phyloP scores from a whole-genome alignment of 2,888 invertebrate genomes.

The Calliopum simillimum region DNA sequence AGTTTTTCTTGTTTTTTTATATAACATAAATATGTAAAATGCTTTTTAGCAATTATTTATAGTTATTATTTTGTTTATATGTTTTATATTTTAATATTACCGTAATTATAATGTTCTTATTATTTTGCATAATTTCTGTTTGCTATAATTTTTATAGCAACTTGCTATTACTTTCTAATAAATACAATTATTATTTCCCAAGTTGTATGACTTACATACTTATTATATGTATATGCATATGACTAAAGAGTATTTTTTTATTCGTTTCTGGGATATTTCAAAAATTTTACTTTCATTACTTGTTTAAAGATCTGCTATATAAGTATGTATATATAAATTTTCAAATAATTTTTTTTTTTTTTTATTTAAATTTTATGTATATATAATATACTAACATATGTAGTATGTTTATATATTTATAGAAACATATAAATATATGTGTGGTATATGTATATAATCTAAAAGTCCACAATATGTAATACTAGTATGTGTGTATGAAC shows the following conservation, averaged over 20 bases:
- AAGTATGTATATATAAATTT: background rate
- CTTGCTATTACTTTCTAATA: constrained; percentile 18
- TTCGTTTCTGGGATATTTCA: too few species aligned
- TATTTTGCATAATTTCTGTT: constrained; percentile 28
- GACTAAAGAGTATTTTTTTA: constrained; percentile 30
- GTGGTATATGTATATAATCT: constrained; percentile 6
- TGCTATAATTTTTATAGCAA: constrained; percentile 12
- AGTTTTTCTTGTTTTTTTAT: constrained; percentile 30
- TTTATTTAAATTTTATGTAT: constrained; percentile 7
- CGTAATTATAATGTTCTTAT: too few species aligned
- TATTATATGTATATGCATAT: constrained; percentile 25
- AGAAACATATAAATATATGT: background rate
- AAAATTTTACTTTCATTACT: too few species aligned
- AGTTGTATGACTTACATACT: constrained; percentile 10
- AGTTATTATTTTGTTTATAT: constrained; percentile 26
- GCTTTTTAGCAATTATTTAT: constrained; percentile 20
- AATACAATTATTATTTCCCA: constrained; percentile 30
- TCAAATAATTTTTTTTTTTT: background rate
- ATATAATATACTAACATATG: constrained; percentile 22
- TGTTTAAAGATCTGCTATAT: too few species aligned
- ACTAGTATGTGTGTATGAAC: constrained; percentile 21
- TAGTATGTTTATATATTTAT: constrained; percentile 35
- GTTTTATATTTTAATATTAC: constrained; percentile 24
- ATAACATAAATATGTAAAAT: constrained; percentile 33
- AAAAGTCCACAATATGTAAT: constrained; percentile 22